Evolutionary conservation across 2,888 invertebrate genomes (phyloP), one percentile per base, ranked within the genome.

Genomic region (Acronicta leporina): DNA sequence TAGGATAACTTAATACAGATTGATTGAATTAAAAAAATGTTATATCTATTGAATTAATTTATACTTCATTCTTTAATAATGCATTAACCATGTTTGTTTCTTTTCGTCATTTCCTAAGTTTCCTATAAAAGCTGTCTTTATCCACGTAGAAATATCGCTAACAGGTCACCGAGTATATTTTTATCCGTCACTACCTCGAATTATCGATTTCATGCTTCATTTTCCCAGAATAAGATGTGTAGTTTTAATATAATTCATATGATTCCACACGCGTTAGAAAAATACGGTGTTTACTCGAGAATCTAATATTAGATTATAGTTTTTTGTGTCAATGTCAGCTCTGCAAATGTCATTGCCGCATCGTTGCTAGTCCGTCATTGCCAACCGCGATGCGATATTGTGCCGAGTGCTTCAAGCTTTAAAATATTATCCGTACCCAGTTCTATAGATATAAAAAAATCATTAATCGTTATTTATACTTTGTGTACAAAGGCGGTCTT

Each of bases 241-340:
- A 46, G 30, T 51, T 40, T 27, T 30, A 15, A 3, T 38, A 27
- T 43, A 50, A 13, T 13, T 42, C 27, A 11, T 16, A 40, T 44
- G 20, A 46, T 38, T 6, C 11, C 10, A 15, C 13, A 43, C 5
- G 13, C 20, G 52, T 41, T 27, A 8, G 33, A 42, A 47, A 51
- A 58, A 49, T 46, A 58, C 40, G 30, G 13, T 54, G 42, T 62
- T 72, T 72, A 67, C 68, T 53, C 41, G 68, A 46, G 13, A 48
- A 40, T 72, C 73, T 72, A 67, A 46, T 67, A 57, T 48, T 69
- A 67, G 65, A 6, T 0, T 13, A 5, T 5, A 41, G 50, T 67
- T 70, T n/a, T 62, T 67, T 57, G 62, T 70, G 73, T 72, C 69
- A 70, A 72, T 70, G 69, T 72, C 57, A 57, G 40, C 8, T 62